Evolutionary conservation across 2,888 invertebrate species (phyloP).

Genomic region (Sesia apiformis): DNA sequence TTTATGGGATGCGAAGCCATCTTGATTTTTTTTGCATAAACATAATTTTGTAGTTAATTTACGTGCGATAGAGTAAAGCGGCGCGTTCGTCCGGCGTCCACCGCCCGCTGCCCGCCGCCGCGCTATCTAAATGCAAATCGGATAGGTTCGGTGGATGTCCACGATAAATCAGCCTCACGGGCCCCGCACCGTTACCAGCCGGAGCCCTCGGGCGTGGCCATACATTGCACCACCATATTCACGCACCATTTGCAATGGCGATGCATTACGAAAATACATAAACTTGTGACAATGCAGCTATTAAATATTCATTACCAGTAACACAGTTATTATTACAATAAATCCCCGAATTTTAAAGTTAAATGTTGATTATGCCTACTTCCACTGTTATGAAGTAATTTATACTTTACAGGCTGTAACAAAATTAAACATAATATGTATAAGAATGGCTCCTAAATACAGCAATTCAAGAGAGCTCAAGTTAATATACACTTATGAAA

Average conservation of each 20-base stretch:
- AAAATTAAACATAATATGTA: no score
- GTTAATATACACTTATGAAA: no score
- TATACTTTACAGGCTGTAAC: no score
- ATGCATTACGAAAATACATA: no score
- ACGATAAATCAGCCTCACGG: constrained; percentile 62
- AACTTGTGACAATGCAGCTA: no score
- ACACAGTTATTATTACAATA: no score
- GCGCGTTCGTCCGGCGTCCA: constrained; percentile 16
- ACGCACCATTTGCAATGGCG: neutral
- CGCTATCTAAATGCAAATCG: constrained; percentile 74
- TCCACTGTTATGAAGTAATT: no score
- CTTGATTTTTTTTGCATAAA: constrained; percentile 34
- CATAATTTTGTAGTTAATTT: constrained; percentile 62
- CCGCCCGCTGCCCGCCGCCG: constrained; percentile 22
- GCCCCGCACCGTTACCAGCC: constrained; percentile 46
- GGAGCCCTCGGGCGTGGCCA: constrained; percentile 28
- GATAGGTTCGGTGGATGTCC: constrained; percentile 67
- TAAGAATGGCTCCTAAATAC: no score
- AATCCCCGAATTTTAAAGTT: no score
- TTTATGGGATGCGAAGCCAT: constrained; percentile 33
- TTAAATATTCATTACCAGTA: no score
- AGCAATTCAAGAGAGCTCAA: no score
- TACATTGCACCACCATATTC: constrained; percentile 15
- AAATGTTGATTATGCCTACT: no score
- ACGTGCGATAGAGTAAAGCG: constrained; percentile 48